Evolutionary conservation across 2,113 vertebrate genomes (phyloP).

Genomic region (Halcyon senegalensis): DNA sequence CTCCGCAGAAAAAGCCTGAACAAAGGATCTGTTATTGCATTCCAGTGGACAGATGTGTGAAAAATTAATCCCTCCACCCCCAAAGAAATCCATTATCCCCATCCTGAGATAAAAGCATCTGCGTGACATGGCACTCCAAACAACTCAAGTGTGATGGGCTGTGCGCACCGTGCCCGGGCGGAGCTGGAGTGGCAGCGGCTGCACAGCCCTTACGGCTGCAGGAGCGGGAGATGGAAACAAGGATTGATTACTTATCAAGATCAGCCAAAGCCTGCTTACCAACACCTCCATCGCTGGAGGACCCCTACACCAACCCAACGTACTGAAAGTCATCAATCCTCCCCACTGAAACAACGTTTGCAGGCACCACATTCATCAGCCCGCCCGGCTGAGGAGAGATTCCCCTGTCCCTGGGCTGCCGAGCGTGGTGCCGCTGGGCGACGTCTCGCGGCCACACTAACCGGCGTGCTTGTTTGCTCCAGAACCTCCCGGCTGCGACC

Average conservation of each 20-base stretch:
- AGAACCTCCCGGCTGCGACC: fast-evolving
- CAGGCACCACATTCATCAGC: neutral
- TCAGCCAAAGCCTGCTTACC: neutral
- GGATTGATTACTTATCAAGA: neutral
- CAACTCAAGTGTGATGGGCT: neutral
- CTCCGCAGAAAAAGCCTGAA: constrained; percentile 29
- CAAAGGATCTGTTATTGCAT: constrained; percentile 52
- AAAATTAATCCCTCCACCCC: constrained; percentile 40
- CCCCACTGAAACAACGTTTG: neutral
- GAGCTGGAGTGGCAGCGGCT: neutral
- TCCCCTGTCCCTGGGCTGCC: fast-evolving
- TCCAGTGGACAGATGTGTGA: constrained; percentile 50
- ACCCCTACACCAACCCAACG: neutral
- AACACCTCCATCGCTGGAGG: neutral
- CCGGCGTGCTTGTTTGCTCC: neutral
- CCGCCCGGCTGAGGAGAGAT: neutral
- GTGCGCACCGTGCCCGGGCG: neutral
- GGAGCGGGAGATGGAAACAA: fast-evolving
- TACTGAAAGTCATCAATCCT: neutral
- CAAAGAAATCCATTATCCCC: constrained; percentile 59
- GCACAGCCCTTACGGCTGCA: fast-evolving
- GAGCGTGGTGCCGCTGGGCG: fast-evolving
- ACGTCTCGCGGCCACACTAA: fast-evolving
- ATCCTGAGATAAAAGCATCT: constrained; percentile 60
- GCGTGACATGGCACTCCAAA: neutral